Conservation (phyloP, 1,140 invertebrate species). For the Hylaeus anthracinus region DNA sequence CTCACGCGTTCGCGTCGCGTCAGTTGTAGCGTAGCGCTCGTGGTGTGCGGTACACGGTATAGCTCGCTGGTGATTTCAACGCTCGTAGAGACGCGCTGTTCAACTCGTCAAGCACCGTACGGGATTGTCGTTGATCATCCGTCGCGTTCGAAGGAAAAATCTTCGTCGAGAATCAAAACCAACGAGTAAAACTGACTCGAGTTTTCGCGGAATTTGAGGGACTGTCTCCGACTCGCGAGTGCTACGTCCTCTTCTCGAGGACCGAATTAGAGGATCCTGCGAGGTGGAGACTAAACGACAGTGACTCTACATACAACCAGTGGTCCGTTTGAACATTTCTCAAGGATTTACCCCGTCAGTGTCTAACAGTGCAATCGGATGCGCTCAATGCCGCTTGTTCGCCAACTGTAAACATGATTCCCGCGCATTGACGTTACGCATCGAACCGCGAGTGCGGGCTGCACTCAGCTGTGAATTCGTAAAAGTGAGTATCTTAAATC, state of each 20-base stretch:
- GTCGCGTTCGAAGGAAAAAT: neutral
- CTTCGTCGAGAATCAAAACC: neutral
- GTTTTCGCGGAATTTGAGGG: neutral
- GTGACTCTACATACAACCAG: neutral
- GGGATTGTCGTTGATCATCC: neutral
- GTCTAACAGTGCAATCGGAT: constrained; percentile 27
- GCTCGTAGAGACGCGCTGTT: neutral
- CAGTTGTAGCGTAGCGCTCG: constrained; percentile 73
- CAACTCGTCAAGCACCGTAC: neutral
- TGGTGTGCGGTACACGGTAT: constrained; percentile 51
- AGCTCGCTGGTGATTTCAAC: constrained; percentile 2
- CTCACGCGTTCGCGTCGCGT: constrained; percentile 36
- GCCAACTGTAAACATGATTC: constrained; percentile 66
- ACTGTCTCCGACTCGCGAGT: neutral
- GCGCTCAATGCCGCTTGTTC: constrained; percentile 68
- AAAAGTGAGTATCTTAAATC: constrained; percentile 46
- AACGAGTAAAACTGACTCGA: too few relatives aligned
- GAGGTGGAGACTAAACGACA: neutral
- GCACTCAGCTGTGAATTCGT: constrained; percentile 40
- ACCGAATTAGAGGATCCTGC: neutral
- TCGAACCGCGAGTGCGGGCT: constrained; percentile 34
- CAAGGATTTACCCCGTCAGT: neutral
- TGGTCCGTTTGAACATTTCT: neutral
- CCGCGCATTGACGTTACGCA: constrained; percentile 66
- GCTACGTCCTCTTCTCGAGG: too few relatives aligned